Conservation (phyloP, 2,888 invertebrate species). For the Matsumyia berberina region DNA sequence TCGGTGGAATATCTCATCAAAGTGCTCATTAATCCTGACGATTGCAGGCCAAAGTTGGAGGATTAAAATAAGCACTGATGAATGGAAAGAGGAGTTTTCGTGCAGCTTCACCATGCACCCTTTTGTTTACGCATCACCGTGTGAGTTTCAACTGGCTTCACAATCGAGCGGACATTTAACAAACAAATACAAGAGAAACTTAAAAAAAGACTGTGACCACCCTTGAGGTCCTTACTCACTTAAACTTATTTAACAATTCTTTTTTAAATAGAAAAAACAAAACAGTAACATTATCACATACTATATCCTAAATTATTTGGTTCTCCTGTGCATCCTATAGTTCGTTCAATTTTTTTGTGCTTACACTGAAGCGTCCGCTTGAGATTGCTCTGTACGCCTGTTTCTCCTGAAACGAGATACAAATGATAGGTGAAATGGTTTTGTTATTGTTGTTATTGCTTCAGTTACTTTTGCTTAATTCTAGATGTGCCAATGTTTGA, state of each 20-base stretch:
- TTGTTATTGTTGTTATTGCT: constrained; percentile 50
- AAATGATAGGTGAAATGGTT: constrained; percentile 35
- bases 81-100: neutral
- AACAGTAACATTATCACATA: constrained; percentile 68
- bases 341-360: constrained; percentile 13
- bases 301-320: constrained; percentile 64
- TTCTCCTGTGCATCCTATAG: constrained; percentile 47
- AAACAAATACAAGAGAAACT: constrained; percentile 13
- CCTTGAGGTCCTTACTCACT: constrained; percentile 41
- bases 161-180: constrained; percentile 12
- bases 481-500: constrained; percentile 38
- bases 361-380: constrained; percentile 60
- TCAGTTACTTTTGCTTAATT: constrained; percentile 42
- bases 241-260: constrained; percentile 48
- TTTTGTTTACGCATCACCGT: neutral
- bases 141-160: constrained; percentile 54
- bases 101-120: neutral
- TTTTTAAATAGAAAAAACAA: constrained; percentile 45
- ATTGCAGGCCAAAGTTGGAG: constrained; percentile 77
- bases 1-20: constrained; percentile 85
- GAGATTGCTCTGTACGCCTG: constrained; percentile 59
- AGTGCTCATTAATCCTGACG: constrained; percentile 83
- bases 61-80: constrained; percentile 14
- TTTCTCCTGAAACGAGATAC: constrained; percentile 48
- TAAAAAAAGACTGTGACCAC: constrained; percentile 65